Evolutionary conservation across 2,113 vertebrate genomes (phyloP), one percentile per base, ranked within the genome.

Genomic region (Vidua chalybeata): DNA sequence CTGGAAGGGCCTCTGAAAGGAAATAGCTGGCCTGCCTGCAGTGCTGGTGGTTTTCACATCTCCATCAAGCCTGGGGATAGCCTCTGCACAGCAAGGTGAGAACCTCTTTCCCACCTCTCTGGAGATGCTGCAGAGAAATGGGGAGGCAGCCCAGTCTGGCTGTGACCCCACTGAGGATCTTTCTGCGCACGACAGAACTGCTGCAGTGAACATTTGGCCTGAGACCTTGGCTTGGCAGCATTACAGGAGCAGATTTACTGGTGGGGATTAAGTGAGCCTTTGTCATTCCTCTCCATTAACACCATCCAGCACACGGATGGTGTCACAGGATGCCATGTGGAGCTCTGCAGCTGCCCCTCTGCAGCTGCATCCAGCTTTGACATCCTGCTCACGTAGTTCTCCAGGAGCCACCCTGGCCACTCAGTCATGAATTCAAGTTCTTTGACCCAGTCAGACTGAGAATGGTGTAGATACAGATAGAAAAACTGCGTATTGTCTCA

Each of bases 211-310:
- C 72, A 31, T 54, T 78, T 62, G 78, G 74, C 46, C 2, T 27
- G 51, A 79, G 37, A 66, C 49, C 31, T 80, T 35, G 77, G 18
- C 45, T 85, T 92, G 90, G 92, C 82, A 90, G 23, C 43, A 2
- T 49, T 49, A 69, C 79, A 83, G 67, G 51, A 86, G 16, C 35
- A 90, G 79, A 88, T 90, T 94, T 90, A 71, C 71, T 80, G 72
- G 17, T 46, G 72, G 51, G 81, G 79, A 92, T 86, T 71, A 54
- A 92, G 75, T 16, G 59, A 59, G 51, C 55, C 86, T 95, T 76
- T 93, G 88, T 84, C 63, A 63, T 90, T 94, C 46, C 55, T 93
- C 78, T 90, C 75, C 46, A 48, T 96, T 94, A 96, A 74, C 88
- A 85, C 78, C 55, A 90, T 33, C 51, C 61, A 71, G 77, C 68